These are phyloP conservation scores for Dolomedes plantarius DNA, from an alignment of 2,888 invertebrate species.

Conservation along the genomic window DNA sequence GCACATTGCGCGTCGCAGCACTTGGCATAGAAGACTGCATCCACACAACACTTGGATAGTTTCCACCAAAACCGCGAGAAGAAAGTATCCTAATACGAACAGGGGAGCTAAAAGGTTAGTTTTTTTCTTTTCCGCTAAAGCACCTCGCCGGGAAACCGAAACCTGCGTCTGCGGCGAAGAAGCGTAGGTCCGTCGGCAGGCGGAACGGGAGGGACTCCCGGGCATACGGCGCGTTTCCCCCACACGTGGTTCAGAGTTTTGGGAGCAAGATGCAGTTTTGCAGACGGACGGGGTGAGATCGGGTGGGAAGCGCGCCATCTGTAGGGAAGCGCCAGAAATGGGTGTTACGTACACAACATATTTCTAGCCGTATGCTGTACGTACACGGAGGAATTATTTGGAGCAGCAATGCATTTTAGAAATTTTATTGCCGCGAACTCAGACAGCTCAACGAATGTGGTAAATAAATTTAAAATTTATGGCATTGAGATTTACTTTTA, in stretches of 20 bases:
- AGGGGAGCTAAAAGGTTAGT: not conserved
- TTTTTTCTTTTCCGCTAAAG: not conserved
- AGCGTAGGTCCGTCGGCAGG: constrained; percentile 6
- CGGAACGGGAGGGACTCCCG: not conserved
- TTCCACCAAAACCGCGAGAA: not conserved
- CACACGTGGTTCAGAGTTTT: constrained; percentile 18
- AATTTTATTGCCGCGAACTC: too few species aligned
- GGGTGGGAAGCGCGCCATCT: constrained; percentile 18
- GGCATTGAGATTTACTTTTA: too few species aligned
- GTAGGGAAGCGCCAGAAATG: not conserved
- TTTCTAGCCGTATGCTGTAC: too few species aligned
- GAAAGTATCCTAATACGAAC: not conserved
- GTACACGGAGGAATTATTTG: too few species aligned
- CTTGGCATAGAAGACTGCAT: constrained; percentile 32
- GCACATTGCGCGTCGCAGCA: constrained; percentile 12
- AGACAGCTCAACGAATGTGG: too few species aligned
- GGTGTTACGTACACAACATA: not conserved
- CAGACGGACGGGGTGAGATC: not conserved
- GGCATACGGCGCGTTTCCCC: not conserved
- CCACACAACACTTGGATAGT: not conserved
- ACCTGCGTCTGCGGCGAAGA: not conserved
- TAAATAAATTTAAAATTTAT: too few species aligned
- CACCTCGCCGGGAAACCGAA: not conserved
- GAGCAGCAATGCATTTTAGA: too few species aligned
- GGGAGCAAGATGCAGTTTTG: not conserved